Conservation (phyloP, 2,888 invertebrate genomes). For the Lydus trimaculatus region DNA sequence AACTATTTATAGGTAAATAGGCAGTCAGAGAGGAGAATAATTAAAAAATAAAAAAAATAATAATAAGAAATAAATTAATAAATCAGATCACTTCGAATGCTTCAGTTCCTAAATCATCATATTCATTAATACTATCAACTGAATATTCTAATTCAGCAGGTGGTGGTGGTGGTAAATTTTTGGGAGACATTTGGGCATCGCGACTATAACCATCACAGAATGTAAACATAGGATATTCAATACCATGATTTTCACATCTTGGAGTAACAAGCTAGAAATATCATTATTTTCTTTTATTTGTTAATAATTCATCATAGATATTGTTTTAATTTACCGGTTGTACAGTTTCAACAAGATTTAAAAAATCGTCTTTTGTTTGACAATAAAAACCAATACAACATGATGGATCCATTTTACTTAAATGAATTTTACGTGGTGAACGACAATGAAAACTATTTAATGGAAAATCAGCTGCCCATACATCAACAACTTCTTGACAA, state of each 20-base stretch:
- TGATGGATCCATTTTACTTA: constrained; percentile 90
- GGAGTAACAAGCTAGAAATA: constrained; percentile 47
- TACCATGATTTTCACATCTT: constrained; percentile 58
- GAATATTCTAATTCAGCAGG: constrained; percentile 53
- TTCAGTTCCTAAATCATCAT: constrained; percentile 71
- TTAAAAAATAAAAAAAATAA: neutral
- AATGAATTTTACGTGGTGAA: constrained; percentile 83
- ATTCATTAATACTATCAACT: constrained; percentile 66
- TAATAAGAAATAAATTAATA: too few species aligned
- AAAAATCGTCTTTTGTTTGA: constrained; percentile 76
- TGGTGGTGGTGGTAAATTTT: constrained; percentile 45
- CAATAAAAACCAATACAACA: constrained; percentile 93
- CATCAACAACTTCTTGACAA: constrained; percentile 90
- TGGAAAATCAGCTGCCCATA: constrained; percentile 79
- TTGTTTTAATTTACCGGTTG: constrained; percentile 64
- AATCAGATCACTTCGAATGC: constrained; percentile 66
- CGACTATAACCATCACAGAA: constrained; percentile 76
- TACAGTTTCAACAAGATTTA: constrained; percentile 75
- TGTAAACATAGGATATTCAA: constrained; percentile 85
- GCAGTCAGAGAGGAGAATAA: neutral
- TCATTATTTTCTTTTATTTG: neutral
- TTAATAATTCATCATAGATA: constrained; percentile 20
- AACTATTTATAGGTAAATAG: neutral
- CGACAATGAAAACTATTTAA: constrained; percentile 84
- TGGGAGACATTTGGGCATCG: constrained; percentile 57